These are phyloP conservation scores for Craseonycteris thonglongyai DNA, from an alignment of 2,113 vertebrate species.

Conservation along the genomic window DNA sequence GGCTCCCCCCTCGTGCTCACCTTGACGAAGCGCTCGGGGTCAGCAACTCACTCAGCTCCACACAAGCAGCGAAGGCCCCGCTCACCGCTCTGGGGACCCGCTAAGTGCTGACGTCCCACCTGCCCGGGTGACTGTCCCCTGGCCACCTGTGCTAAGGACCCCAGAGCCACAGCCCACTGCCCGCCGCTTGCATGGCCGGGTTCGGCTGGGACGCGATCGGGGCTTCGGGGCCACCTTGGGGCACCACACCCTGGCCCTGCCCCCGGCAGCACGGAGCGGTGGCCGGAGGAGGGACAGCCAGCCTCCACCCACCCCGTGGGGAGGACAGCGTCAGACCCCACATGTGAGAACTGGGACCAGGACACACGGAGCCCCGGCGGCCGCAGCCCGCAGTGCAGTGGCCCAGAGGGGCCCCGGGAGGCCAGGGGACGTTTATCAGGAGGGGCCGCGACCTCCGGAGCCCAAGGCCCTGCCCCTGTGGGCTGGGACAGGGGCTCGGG, in stretches of 20 bases:
- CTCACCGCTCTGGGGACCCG: not conserved
- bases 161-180: not conserved
- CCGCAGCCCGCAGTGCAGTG: fast-evolving
- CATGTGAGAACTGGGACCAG: not conserved
- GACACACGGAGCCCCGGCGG: not conserved
- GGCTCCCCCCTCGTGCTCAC: too few species aligned
- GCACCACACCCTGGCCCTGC: not conserved
- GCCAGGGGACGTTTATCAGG: not conserved
- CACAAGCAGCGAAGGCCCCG: too few species aligned
- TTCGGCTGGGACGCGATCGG: not conserved
- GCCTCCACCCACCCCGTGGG: not conserved
- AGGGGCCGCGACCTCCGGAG: too few species aligned
- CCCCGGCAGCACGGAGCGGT: not conserved
- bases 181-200: not conserved
- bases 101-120: not conserved
- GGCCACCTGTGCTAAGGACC: not conserved
- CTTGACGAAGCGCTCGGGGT: too few species aligned
- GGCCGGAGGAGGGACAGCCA: not conserved
- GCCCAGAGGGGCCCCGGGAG: not conserved
- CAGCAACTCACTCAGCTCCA: too few species aligned
- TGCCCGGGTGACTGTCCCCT: not conserved
- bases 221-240: not conserved
- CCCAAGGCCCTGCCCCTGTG: not conserved
- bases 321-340: not conserved
- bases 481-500: fast-evolving